Evolutionary conservation across 2,888 invertebrate genomes (phyloP).

Genomic region (Tryphoninae sp.): DNA sequence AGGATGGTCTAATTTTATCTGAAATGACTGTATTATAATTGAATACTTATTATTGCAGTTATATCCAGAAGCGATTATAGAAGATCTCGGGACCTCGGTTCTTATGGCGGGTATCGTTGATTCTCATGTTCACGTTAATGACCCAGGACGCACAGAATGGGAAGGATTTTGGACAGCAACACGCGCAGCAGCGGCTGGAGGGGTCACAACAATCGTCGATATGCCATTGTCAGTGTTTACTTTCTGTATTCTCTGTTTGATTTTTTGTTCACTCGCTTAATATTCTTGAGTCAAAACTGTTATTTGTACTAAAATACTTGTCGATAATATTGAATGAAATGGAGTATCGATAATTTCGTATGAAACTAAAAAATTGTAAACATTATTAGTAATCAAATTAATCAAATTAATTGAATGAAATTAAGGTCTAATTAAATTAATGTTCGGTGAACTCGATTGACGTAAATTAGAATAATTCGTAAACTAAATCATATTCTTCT

Average conservation of each 20-base stretch:
- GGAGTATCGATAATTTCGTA: no score
- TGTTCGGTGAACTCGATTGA: no score
- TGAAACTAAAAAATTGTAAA: no score
- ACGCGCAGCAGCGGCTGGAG: conserved; percentile 87
- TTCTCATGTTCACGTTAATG: conserved; percentile 89
- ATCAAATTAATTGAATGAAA: no score
- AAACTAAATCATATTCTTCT: not conserved
- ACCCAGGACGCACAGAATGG: conserved; percentile 88
- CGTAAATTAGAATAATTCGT: no score
- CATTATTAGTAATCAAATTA: no score
- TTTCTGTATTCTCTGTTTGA: not conserved
- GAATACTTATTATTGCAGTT: conserved; percentile 42
- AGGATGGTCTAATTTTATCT: no score
- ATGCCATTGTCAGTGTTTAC: conserved; percentile 85
- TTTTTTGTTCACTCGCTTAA: not conserved
- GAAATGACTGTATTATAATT: not conserved
- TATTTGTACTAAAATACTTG: not conserved
- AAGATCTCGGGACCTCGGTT: conserved; percentile 82
- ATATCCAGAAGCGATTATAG: conserved; percentile 61
- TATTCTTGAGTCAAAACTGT: not conserved
- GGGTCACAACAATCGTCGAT: conserved; percentile 88
- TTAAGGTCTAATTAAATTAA: no score
- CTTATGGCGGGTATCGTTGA: conserved; percentile 88
- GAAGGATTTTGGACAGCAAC: conserved; percentile 89
- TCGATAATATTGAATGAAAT: not conserved